Percentiles rank a stretch among this genome's conserved stretches.
These are phyloP conservation scores for Smutsia gigantea DNA, from an alignment of 2,797 vertebrate genomes.

Conservation along the genomic window DNA sequence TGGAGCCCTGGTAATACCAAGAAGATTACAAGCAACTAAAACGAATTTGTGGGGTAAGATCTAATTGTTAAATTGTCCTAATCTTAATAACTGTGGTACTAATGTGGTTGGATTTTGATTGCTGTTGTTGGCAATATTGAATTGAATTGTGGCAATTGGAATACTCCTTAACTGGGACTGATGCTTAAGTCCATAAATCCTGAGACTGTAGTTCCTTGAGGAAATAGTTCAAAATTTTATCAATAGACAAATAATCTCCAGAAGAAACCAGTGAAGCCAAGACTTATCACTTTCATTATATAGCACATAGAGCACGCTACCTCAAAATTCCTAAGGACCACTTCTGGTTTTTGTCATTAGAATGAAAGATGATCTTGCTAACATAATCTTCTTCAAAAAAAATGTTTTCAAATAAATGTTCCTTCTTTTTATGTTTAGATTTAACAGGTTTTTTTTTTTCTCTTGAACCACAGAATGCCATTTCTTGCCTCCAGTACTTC, in stretches of 20 bases:
- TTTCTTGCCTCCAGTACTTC: not conserved
- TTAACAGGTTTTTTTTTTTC: not conserved
- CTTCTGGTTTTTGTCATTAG: not conserved
- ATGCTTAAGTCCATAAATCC: not conserved
- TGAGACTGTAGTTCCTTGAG: not conserved
- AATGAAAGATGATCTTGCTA: not conserved
- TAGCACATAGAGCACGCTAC: not conserved
- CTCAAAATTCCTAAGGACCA: not conserved
- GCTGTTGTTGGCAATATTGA: not conserved
- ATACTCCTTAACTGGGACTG: not conserved
- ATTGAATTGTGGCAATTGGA: not conserved
- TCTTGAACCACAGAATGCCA: not conserved
- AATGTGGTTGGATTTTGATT: not conserved
- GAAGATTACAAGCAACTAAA: not conserved
- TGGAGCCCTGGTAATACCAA: not conserved
- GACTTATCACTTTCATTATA: not conserved
- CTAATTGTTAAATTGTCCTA: conserved; percentile 17
- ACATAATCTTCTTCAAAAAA: not conserved
- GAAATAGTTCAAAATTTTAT: not conserved
- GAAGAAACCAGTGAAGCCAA: not conserved
- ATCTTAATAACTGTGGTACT: not conserved
- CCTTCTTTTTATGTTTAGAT: not conserved
- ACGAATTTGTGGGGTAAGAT: not conserved
- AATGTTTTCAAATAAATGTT: not conserved
- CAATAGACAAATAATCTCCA: not conserved